phyloP scores from a whole-genome alignment of 2,113 vertebrate genomes.

The Scytalopus superciliaris region DNA sequence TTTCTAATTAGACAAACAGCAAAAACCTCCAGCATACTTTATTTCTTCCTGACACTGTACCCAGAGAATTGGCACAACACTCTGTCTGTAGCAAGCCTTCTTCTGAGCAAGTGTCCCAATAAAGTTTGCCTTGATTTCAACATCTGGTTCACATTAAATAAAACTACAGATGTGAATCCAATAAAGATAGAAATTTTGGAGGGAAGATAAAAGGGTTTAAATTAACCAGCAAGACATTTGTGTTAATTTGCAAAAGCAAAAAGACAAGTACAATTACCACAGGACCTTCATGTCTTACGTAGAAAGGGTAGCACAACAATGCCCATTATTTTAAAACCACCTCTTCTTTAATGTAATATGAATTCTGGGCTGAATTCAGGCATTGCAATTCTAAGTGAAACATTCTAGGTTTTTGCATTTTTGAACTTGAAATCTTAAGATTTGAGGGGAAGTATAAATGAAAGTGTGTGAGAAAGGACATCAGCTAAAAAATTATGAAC shows the following conservation, averaged over 20 bases:
- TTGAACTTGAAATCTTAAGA: neutral
- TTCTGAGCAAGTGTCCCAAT: neutral
- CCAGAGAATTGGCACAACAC: neutral
- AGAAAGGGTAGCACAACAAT: neutral
- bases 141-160: slow-evolving; percentile 50
- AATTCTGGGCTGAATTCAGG: neutral
- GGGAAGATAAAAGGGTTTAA: slow-evolving; percentile 11
- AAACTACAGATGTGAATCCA: slow-evolving; percentile 47
- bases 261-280: neutral
- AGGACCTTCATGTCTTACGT: neutral
- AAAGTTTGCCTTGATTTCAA: slow-evolving; percentile 21
- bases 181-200: slow-evolving; percentile 30
- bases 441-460: neutral
- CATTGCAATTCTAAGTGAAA: neutral
- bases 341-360: accelerated
- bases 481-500: neutral
- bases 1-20: neutral
- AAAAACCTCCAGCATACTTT: neutral
- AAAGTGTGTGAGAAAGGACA: neutral
- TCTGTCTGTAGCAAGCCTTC: neutral
- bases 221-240: slow-evolving; percentile 4
- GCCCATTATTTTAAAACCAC: neutral
- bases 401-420: neutral
- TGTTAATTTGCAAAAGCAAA: slow-evolving; percentile 25
- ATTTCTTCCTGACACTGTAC: neutral